A percentile compares a stretch with the other conserved stretches of the same genome.
Evolutionary conservation across 2,888 invertebrate genomes (phyloP).

Genomic region (Ceraclea dissimilis): DNA sequence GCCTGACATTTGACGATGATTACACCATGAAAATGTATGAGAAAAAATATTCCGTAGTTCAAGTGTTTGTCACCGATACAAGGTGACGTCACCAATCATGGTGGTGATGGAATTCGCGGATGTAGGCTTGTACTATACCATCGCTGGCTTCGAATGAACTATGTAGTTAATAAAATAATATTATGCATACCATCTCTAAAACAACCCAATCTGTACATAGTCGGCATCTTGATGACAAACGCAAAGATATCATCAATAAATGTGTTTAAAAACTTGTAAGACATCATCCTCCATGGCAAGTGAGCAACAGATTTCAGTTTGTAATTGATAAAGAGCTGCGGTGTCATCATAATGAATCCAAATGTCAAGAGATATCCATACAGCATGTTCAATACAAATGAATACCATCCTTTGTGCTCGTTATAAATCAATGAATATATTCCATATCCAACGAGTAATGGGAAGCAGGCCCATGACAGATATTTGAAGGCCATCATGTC

Average conservation of each 20-base stretch:
- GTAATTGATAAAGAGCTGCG: conserved; percentile 98
- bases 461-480: conserved; percentile 93
- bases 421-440: conserved; percentile 90
- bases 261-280: conserved; percentile 98
- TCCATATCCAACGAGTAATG: conserved; percentile 87
- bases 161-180: too few relatives aligned
- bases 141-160: too few relatives aligned
- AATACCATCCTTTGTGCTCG: conserved; percentile 99
- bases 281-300: conserved; percentile 99
- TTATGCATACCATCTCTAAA: conserved; percentile 77
- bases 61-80: too few relatives aligned
- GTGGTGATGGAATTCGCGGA: too few relatives aligned
- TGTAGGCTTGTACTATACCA: too few relatives aligned
- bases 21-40: too few relatives aligned
- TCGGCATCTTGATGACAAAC: conserved; percentile 99
- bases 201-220: conserved; percentile 95
- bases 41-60: too few relatives aligned
- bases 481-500: conserved; percentile 95
- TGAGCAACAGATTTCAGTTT: conserved; percentile 99
- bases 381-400: conserved; percentile 91
- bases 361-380: conserved; percentile 98
- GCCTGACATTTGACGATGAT: too few relatives aligned
- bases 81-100: too few relatives aligned
- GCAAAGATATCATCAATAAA: conserved; percentile 99
- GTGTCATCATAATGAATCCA: conserved; percentile 99